A percentile compares a stretch with the other conserved stretches of the same genome.
Conservation (phyloP, 2,113 vertebrate genomes). For the Phocoena sinus region DNA sequence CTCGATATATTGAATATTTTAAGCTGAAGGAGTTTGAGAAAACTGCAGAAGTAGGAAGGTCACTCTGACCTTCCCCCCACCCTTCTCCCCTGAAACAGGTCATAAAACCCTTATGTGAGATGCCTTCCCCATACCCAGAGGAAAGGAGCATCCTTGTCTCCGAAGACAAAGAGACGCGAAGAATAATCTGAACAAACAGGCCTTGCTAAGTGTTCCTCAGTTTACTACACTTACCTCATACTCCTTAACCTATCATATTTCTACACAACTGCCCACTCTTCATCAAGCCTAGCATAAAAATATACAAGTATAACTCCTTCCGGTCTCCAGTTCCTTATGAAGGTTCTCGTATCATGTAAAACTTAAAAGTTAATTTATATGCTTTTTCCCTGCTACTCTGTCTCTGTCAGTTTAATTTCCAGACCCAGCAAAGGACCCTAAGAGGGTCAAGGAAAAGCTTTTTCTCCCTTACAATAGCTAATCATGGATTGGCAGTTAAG, state of each 20-base stretch:
- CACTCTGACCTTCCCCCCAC: not conserved
- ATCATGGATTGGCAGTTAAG: not conserved
- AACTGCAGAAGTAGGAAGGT: not conserved
- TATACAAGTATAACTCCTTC: not conserved
- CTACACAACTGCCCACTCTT: not conserved
- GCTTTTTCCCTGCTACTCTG: not conserved
- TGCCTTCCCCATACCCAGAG: not conserved
- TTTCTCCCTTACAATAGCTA: not conserved
- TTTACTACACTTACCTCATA: not conserved
- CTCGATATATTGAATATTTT: not conserved
- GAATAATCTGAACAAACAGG: not conserved
- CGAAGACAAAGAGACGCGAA: not conserved
- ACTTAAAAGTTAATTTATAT: not conserved
- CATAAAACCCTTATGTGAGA: not conserved
- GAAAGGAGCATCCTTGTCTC: not conserved
- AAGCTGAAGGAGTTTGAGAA: not conserved
- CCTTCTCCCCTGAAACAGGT: not conserved
- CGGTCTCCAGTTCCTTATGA: not conserved
- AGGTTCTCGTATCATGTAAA: not conserved
- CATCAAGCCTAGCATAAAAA: not conserved
- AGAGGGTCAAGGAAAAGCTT: not conserved
- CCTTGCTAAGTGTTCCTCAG: not conserved
- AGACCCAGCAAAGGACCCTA: not conserved
- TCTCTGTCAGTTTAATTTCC: not conserved
- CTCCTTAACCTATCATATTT: not conserved